Conservation (phyloP, 2,888 invertebrate genomes). For the Lasioglossum morio region DNA sequence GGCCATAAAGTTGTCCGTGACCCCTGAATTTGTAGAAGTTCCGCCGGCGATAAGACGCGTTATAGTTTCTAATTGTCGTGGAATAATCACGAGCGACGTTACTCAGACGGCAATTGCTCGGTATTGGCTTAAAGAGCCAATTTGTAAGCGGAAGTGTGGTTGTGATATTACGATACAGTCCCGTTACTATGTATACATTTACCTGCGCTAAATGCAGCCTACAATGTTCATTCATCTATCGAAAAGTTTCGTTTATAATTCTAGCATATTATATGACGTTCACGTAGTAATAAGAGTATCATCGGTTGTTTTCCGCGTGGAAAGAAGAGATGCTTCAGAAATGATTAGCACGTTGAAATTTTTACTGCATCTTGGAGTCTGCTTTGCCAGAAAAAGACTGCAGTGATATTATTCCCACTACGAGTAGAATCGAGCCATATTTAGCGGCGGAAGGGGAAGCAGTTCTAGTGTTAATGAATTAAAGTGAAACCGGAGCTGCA, state of each 20-base stretch:
- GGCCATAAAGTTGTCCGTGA: not conserved
- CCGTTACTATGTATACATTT: slow-evolving; percentile 59
- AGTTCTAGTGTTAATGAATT: not conserved
- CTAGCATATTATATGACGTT: not conserved
- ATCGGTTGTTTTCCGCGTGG: not conserved
- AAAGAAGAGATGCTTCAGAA: not conserved
- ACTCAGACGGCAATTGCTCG: slow-evolving; percentile 38
- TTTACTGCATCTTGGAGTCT: not conserved
- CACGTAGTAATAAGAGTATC: not conserved
- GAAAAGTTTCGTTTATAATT: slow-evolving; percentile 27
- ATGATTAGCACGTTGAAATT: not conserved
- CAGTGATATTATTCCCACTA: too few species aligned
- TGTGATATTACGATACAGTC: slow-evolving; percentile 66
- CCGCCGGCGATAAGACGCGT: slow-evolving; percentile 33
- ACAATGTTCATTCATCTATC: slow-evolving; percentile 40
- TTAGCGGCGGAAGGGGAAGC: too few species aligned
- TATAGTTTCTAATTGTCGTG: slow-evolving; percentile 54
- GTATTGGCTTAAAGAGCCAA: slow-evolving; percentile 68
- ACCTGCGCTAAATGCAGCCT: slow-evolving; percentile 66
- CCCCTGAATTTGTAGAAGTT: slow-evolving; percentile 5
- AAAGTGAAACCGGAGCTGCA: not conserved
- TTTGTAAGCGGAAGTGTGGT: slow-evolving; percentile 68
- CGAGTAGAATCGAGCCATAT: too few species aligned
- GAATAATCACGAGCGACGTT: slow-evolving; percentile 47
- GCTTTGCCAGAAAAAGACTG: too few species aligned